Evolutionary conservation across 2,888 invertebrate genomes (phyloP).

Genomic region (Oeneis ivallda): DNA sequence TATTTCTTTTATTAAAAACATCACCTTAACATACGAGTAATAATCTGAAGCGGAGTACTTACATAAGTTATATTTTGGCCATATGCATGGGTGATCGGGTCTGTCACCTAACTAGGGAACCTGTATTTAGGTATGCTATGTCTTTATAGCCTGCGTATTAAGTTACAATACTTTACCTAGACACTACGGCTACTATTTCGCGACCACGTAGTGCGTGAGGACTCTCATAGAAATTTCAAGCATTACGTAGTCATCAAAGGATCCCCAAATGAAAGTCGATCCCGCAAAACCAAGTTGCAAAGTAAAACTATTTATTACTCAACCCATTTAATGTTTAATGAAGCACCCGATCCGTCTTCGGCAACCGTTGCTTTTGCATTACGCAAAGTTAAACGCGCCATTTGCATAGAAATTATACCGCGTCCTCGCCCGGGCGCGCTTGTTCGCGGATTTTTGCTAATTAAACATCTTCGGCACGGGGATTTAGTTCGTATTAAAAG

Average conservation of each 20-base stretch:
- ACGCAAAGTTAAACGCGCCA: conserved; percentile 77
- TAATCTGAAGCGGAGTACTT: too few species aligned
- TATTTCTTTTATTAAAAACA: too few species aligned
- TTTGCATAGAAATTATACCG: conserved; percentile 81
- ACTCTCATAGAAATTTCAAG: not conserved
- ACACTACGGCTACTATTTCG: too few species aligned
- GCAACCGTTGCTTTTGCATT: conserved; percentile 53
- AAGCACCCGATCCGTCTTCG: conserved; percentile 46
- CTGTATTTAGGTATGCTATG: too few species aligned
- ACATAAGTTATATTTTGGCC: too few species aligned
- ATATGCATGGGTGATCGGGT: too few species aligned
- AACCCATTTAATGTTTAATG: conserved; percentile 33
- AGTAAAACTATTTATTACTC: conserved; percentile 26
- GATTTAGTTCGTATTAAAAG: conserved; percentile 80
- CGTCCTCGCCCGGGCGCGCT: conserved; percentile 54
- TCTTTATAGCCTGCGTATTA: too few species aligned
- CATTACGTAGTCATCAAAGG: not conserved
- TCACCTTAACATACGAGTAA: too few species aligned
- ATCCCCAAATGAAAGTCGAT: not conserved
- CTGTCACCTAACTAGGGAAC: too few species aligned
- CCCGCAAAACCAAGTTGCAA: conserved; percentile 20
- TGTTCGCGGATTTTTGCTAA: conserved; percentile 79
- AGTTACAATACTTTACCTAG: too few species aligned
- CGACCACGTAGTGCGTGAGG: too few species aligned
- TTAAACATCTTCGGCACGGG: conserved; percentile 76